Base-by-base conservation (phyloP, 2,797 vertebrate genomes). In the Pseudotriccus pelzelni region DNA sequence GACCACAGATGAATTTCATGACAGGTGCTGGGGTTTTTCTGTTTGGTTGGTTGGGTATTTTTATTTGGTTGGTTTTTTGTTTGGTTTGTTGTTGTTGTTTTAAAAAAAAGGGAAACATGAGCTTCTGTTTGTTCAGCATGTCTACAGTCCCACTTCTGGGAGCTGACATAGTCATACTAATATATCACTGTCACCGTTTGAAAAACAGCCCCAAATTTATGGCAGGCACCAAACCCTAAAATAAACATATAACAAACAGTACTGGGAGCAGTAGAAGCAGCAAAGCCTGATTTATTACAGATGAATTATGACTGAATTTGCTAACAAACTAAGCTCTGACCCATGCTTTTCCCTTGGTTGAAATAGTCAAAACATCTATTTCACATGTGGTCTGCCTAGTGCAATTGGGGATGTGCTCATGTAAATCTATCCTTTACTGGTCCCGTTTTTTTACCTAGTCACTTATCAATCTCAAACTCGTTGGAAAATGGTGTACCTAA, bases 181-280 rank as follows among this genome's bases (percentile, higher is more conserved):
- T 96, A 73, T 27, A 84, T 90, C 80, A 79, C n/a, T 91, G 67
- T 34, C 85, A 79, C 46, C 63, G 12, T 30, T 66, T 86, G 91
- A 86, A 88, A 91, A 94, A 82, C 83, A 88, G 59, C 28, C 69
- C 36, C 62, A 91, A 63, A 96, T 95, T 95, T 93, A 97, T 76
- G 77, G 59, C 74, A 88, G 83, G 28, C 39, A 58, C 13, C 81
- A 70, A 87, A 69, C 39, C 46, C 50, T 88, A 91, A 90, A 97
- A 94, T 90, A 94, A 95, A 86, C 55, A 82, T 37, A 44, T 76
- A 90, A 50, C 43, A 75, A 78, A 81, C 66, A 67, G 76, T 88
- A 80, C 82, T 70, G 53, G 66, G 58, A 93, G n/a, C 32, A 89
- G 82, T 7, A 83, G 68, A 91, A 87, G 62, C 58, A 83, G 55